A percentile compares a stretch with the other conserved stretches of the same genome.
Evolutionary conservation across 2,113 vertebrate genomes (phyloP).

Genomic region (Raja brachyura): DNA sequence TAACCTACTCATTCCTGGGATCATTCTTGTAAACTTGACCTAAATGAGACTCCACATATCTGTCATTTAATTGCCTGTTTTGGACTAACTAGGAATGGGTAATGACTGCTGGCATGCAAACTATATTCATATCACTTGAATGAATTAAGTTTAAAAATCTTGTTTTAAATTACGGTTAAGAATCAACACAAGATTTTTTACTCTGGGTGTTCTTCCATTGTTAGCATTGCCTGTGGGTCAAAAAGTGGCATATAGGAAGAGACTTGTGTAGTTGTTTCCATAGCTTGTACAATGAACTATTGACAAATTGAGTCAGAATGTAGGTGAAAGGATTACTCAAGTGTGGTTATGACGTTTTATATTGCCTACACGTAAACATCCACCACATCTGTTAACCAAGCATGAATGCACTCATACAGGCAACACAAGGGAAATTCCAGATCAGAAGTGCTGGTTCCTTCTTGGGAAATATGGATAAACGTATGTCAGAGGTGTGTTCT

Average conservation of each 20-base stretch:
- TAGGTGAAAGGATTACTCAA: conserved; percentile 21
- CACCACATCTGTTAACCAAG: background rate
- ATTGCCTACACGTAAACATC: background rate
- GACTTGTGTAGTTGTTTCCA: background rate
- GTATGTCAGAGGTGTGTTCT: background rate
- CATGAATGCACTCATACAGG: background rate
- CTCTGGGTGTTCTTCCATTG: background rate
- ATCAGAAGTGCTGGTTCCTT: background rate
- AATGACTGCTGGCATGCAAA: too few relatives aligned
- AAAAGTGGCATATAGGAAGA: background rate
- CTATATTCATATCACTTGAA: too few relatives aligned
- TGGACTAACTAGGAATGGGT: too few relatives aligned
- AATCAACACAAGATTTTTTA: background rate
- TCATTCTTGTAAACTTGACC: too few relatives aligned
- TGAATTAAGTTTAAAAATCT: background rate
- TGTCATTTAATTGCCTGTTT: too few relatives aligned
- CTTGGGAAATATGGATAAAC: background rate
- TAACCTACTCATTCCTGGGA: too few relatives aligned
- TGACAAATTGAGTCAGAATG: background rate
- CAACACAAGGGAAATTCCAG: conserved; percentile 1
- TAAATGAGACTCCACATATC: too few relatives aligned
- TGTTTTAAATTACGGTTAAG: background rate
- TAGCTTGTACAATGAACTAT: background rate
- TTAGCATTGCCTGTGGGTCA: background rate
- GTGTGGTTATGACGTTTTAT: background rate